A percentile compares a stretch with the other conserved stretches of the same genome.
These are phyloP conservation scores for Pterobdella sp. DNA, from an alignment of 2,888 invertebrate species.

Conservation along the genomic window DNA sequence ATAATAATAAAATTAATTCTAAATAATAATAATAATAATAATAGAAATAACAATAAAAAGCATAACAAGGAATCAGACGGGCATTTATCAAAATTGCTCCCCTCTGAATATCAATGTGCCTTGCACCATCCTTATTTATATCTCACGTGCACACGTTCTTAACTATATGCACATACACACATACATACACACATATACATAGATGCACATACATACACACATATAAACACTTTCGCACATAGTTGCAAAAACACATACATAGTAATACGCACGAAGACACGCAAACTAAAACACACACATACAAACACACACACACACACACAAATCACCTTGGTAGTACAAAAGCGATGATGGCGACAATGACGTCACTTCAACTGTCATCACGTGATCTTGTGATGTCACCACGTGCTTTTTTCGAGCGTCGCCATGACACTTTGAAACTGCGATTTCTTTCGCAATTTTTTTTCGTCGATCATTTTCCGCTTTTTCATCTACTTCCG, in stretches of 20 bases:
- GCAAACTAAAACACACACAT: background rate
- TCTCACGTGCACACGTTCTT: background rate
- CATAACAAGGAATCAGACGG: too few species aligned
- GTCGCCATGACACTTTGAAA: background rate
- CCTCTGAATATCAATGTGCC: background rate
- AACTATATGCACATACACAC: background rate
- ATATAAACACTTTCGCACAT: too few species aligned
- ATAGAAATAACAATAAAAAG: too few species aligned
- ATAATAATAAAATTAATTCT: too few species aligned
- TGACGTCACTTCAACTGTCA: background rate
- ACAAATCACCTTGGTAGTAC: background rate
- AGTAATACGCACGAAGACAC: background rate
- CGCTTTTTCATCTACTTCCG: background rate
- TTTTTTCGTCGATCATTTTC: too few species aligned
- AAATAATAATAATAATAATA: too few species aligned
- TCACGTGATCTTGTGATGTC: background rate
- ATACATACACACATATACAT: background rate
- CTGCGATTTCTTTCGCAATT: background rate
- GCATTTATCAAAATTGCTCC: too few species aligned
- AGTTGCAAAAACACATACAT: background rate
- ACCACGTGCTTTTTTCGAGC: background rate
- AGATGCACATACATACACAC: background rate
- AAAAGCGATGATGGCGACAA: background rate
- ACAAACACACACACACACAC: background rate
- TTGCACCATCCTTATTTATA: background rate